These are phyloP conservation scores for Hucho hucho DNA, from an alignment of 2,113 vertebrate genomes.

Conservation along the genomic window DNA sequence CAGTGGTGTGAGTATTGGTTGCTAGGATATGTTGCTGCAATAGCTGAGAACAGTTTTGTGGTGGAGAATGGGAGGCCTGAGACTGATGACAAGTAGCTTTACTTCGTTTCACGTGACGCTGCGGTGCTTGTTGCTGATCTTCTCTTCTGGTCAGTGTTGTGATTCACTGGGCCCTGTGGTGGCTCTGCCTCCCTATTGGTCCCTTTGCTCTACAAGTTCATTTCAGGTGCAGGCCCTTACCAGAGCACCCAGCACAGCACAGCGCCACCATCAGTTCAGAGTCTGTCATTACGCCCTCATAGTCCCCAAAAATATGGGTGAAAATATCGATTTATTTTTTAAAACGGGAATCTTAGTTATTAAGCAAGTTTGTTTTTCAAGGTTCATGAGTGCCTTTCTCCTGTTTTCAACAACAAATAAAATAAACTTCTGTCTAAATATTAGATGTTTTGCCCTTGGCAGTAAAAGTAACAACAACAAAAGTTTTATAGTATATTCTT, in stretches of 20 bases:
- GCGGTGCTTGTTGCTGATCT: slow-evolving; percentile 67
- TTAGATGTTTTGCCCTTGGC: slow-evolving; percentile 73
- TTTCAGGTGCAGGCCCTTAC: slow-evolving; percentile 53
- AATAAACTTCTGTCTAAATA: slow-evolving; percentile 54
- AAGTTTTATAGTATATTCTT: slow-evolving; percentile 70
- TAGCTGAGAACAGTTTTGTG: slow-evolving; percentile 55
- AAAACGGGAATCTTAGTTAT: slow-evolving; percentile 87
- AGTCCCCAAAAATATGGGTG: slow-evolving; percentile 96
- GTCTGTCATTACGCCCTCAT: slow-evolving; percentile 63
- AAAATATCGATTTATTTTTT: slow-evolving; percentile 86
- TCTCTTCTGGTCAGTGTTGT: slow-evolving; percentile 44
- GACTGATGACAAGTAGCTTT: slow-evolving; percentile 78
- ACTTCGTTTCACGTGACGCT: slow-evolving; percentile 58
- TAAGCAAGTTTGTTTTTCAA: slow-evolving; percentile 64
- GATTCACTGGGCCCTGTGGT: slow-evolving; percentile 46
- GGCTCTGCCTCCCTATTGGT: slow-evolving; percentile 61
- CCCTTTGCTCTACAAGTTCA: slow-evolving; percentile 56
- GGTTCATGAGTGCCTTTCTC: slow-evolving; percentile 74
- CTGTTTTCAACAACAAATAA: slow-evolving; percentile 49
- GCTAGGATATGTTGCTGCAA: slow-evolving; percentile 64
- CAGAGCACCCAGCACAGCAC: slow-evolving; percentile 42
- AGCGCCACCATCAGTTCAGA: slow-evolving; percentile 45
- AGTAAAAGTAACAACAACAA: slow-evolving; percentile 74
- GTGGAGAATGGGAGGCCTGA: slow-evolving; percentile 81
- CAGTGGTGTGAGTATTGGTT: slow-evolving; percentile 79